phyloP scores from a whole-genome alignment of 35 echinoderm and acorn worm genomes.

The Amphiura filiformis region DNA sequence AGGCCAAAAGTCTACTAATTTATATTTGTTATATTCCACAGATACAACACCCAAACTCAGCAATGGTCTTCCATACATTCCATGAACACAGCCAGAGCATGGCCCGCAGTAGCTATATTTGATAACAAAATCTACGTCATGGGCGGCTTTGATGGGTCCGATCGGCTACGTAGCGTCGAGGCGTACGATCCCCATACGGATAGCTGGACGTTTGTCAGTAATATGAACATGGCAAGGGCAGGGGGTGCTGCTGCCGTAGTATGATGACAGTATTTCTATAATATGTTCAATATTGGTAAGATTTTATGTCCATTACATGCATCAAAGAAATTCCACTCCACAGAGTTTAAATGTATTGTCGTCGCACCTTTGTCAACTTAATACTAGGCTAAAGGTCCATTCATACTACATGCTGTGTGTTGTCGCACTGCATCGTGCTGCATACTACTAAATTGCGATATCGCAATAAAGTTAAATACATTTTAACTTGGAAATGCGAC shows the following conservation, averaged over 20 bases:
- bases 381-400: too few relatives aligned
- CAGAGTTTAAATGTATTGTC: too few relatives aligned
- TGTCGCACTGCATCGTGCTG: too few relatives aligned
- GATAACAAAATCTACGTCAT: conserved; percentile 99
- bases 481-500: too few relatives aligned
- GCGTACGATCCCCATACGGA: conserved; percentile 91
- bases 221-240: conserved; percentile 83
- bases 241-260: conserved; percentile 87
- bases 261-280: conserved; percentile 51
- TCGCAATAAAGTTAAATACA: too few relatives aligned
- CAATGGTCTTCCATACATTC: conserved; percentile 95
- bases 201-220: conserved; percentile 70
- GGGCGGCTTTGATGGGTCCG: conserved; percentile 90
- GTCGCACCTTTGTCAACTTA: too few relatives aligned
- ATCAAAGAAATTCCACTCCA: too few relatives aligned
- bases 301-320: too few relatives aligned
- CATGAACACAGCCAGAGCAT: conserved; percentile 79
- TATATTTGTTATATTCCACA: conserved; percentile 12
- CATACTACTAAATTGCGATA: too few relatives aligned
- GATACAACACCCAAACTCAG: conserved; percentile 99
- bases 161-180: conserved; percentile 78
- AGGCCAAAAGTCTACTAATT: too few relatives aligned
- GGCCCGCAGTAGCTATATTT: conserved; percentile 88
- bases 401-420: too few relatives aligned
- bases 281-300: too few relatives aligned